Percentiles rank a stretch among this genome's conserved stretches.
Conservation (phyloP, 2,797 vertebrate species). For the Sebastes baramenuke region DNA sequence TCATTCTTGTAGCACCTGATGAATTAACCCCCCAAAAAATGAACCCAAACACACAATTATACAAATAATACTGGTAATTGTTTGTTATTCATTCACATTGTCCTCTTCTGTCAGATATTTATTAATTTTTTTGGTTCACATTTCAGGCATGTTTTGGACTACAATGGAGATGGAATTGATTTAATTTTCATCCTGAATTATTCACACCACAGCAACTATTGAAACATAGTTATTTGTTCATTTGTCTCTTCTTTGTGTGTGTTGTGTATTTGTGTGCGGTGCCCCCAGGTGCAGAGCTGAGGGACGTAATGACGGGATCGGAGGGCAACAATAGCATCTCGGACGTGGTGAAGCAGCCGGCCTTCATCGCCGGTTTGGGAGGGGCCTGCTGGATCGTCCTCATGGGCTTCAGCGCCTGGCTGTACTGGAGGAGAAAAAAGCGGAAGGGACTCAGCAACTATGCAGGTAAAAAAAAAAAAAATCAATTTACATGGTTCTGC, state of each 20-base stretch:
- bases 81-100: background rate
- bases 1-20: background rate
- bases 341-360: constrained; percentile 96
- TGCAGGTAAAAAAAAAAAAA: constrained; percentile 85
- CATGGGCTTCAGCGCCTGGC: constrained; percentile 98
- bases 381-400: constrained; percentile 97
- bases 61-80: background rate
- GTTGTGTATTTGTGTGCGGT: constrained; percentile 1
- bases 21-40: background rate
- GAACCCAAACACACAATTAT: background rate
- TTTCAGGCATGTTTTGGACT: background rate
- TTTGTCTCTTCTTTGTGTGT: constrained; percentile 12
- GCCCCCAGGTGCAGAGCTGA: constrained; percentile 85
- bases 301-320: constrained; percentile 91
- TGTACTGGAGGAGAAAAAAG: constrained; percentile 97
- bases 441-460: constrained; percentile 98
- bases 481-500: constrained; percentile 58
- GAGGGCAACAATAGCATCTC: constrained; percentile 92
- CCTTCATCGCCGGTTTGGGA: constrained; percentile 95
- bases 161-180: background rate
- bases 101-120: background rate
- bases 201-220: background rate
- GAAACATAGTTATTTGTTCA: background rate
- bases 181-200: background rate
- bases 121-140: background rate